Percentiles rank a stretch among this genome's conserved stretches.
phyloP scores from a whole-genome alignment of 2,888 invertebrate species.

The Drosophila bunnanda region DNA sequence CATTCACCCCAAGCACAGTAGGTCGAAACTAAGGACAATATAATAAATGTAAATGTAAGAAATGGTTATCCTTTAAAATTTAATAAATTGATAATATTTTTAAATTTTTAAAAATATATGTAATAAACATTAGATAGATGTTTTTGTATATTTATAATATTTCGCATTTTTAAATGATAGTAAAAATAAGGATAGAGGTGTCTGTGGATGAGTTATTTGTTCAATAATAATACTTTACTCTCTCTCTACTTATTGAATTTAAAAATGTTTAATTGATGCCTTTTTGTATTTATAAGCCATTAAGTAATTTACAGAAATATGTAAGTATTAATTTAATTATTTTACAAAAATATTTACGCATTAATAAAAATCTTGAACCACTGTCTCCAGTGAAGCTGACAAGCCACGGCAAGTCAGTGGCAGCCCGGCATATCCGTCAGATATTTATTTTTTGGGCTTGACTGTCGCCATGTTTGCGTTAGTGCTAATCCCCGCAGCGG shows the following conservation, averaged over 20 bases:
- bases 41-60: neutral
- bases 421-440: constrained; percentile 70
- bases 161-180: neutral
- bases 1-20: constrained; percentile 37
- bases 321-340: no score
- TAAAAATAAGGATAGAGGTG: neutral
- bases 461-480: constrained; percentile 81
- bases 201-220: neutral
- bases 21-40: neutral
- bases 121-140: neutral
- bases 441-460: constrained; percentile 56
- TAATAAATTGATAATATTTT: no score
- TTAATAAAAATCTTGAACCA: neutral
- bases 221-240: neutral
- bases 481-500: constrained; percentile 75
- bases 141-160: neutral
- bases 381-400: constrained; percentile 75
- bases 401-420: constrained; percentile 81
- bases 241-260: neutral
- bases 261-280: neutral
- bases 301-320: neutral
- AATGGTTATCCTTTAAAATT: neutral
- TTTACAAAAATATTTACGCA: no score
- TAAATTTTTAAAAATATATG: neutral
- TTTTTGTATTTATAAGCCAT: neutral